Conservation (phyloP, 2,888 invertebrate genomes). For the Folsomia candida region DNA sequence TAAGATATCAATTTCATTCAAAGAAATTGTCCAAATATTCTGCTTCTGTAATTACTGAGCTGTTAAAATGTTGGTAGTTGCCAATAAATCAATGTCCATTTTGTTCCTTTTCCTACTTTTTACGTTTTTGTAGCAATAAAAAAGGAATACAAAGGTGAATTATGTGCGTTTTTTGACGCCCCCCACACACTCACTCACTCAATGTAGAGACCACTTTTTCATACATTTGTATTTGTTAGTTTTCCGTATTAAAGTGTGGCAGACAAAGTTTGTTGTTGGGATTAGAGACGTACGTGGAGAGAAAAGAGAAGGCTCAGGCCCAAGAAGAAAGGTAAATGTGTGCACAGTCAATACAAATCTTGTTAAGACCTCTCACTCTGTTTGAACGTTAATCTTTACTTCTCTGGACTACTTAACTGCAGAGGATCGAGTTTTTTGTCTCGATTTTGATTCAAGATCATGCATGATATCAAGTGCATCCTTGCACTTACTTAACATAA, state of each 20-base stretch:
- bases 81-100: slow-evolving; percentile 14
- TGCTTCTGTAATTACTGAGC: too few species aligned
- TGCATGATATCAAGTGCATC: not conserved
- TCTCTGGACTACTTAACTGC: too few species aligned
- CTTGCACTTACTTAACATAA: slow-evolving; percentile 17
- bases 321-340: too few species aligned
- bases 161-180: not conserved
- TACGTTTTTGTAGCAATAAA: not conserved
- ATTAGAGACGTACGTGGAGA: too few species aligned
- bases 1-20: too few species aligned
- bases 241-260: slow-evolving; percentile 12
- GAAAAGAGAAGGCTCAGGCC: too few species aligned
- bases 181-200: not conserved
- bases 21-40: too few species aligned
- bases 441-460: not conserved
- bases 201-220: too few species aligned
- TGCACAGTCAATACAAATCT: too few species aligned
- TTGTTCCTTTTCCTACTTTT: slow-evolving; percentile 6
- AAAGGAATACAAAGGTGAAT: not conserved
- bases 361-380: not conserved
- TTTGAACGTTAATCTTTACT: not conserved
- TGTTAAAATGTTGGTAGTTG: too few species aligned
- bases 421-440: not conserved
- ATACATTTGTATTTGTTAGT: slow-evolving; percentile 8
- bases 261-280: not conserved